Conservation (phyloP, 2,888 invertebrate species). For the Habroteleia sp. region DNA sequence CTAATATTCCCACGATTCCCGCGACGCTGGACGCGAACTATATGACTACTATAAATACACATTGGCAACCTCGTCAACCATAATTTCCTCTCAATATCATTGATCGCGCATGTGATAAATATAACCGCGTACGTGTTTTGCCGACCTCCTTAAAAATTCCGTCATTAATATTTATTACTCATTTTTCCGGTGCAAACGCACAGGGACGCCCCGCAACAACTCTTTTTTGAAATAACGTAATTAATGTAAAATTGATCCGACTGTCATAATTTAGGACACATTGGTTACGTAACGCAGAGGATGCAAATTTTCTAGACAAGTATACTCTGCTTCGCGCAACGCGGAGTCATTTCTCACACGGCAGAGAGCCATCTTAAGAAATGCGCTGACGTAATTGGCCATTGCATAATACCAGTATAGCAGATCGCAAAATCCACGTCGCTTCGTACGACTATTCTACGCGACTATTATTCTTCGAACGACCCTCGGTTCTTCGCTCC, state of each 20-base stretch:
- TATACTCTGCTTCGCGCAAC: neutral
- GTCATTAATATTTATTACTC: slow-evolving; percentile 42
- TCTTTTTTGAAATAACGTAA: too few relatives aligned
- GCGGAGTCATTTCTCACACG: slow-evolving; percentile 32
- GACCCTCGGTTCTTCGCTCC: slow-evolving; percentile 67
- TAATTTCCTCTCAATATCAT: slow-evolving; percentile 42
- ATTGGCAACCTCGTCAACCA: slow-evolving; percentile 46
- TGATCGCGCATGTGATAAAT: slow-evolving; percentile 36
- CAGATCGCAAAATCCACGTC: slow-evolving; percentile 46
- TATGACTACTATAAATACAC: slow-evolving; percentile 38
- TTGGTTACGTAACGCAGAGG: slow-evolving; percentile 14
- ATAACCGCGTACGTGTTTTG: slow-evolving; percentile 2
- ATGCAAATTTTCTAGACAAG: slow-evolving; percentile 9
- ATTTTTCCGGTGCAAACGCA: slow-evolving; percentile 18
- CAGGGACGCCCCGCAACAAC: too few relatives aligned
- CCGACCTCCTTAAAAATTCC: slow-evolving; percentile 20
- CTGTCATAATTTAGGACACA: slow-evolving; percentile 23
- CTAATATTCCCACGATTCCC: slow-evolving; percentile 26
- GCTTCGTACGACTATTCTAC: slow-evolving; percentile 67
- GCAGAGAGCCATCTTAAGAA: slow-evolving; percentile 46
- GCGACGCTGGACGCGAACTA: neutral
- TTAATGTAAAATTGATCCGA: slow-evolving; percentile 1
- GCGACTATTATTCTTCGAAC: slow-evolving; percentile 73
- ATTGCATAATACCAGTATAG: slow-evolving; percentile 57
- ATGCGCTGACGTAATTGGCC: slow-evolving; percentile 58